Evolutionary conservation across 2,113 vertebrate genomes (phyloP).

Genomic region (Physeter macrocephalus): DNA sequence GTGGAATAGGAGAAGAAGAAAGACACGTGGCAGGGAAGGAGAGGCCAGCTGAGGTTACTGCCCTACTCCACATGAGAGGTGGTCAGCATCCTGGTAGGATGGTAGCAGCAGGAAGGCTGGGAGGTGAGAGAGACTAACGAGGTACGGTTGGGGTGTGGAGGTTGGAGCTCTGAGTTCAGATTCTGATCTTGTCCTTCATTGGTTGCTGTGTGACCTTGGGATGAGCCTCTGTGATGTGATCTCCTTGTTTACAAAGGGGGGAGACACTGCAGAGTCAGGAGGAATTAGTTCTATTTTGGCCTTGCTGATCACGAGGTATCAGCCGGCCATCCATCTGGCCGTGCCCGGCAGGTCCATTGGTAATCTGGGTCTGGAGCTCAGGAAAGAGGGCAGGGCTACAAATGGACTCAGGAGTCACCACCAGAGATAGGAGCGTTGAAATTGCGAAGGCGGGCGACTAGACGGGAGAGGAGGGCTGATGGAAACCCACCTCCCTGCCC

Average conservation of each 20-base stretch:
- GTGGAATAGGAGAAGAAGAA: not conserved
- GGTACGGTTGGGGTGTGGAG: not conserved
- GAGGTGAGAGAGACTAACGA: not conserved
- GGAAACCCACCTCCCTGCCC: not conserved
- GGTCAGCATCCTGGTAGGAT: not conserved
- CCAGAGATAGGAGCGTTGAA: not conserved
- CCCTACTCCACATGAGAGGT: not conserved
- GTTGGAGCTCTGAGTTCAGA: not conserved
- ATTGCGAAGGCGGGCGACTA: not conserved
- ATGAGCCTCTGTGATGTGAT: not conserved
- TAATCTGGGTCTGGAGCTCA: conserved; percentile 38
- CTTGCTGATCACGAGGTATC: not conserved
- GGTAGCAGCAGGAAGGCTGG: not conserved
- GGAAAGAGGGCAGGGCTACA: conserved; percentile 25
- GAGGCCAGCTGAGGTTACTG: not conserved
- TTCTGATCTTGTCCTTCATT: not conserved
- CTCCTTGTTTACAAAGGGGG: not conserved
- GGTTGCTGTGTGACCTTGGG: not conserved
- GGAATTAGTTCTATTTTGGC: not conserved
- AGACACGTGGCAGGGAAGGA: not conserved
- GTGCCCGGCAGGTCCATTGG: not conserved
- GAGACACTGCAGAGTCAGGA: not conserved
- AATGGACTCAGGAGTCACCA: not conserved
- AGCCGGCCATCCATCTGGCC: conserved; percentile 22
- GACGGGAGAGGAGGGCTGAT: not conserved